Evolutionary conservation across 1,140 invertebrate species (phyloP).

Genomic region (Adoxophyes honmai): DNA sequence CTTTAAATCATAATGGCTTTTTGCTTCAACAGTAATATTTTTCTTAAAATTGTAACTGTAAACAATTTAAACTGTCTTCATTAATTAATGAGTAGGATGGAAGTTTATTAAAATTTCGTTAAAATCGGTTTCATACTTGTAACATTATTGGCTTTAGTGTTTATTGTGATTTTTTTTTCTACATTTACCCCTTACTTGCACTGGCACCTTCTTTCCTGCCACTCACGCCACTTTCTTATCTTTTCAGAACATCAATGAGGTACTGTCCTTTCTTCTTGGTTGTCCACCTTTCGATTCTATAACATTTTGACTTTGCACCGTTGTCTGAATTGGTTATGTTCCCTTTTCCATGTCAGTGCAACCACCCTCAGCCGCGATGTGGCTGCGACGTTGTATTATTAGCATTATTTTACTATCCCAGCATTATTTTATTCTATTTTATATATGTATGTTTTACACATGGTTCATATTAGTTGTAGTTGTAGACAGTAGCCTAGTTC

Average conservation of each 20-base stretch:
- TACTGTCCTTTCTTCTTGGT: slow-evolving; percentile 64
- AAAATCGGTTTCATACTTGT: too few relatives aligned
- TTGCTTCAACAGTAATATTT: too few relatives aligned
- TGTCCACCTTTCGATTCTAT: slow-evolving; percentile 49
- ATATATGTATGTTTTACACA: not conserved
- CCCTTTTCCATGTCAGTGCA: slow-evolving; percentile 16
- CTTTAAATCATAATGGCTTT: too few relatives aligned
- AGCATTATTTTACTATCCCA: not conserved
- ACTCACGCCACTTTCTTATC: slow-evolving; percentile 71
- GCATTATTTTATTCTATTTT: not conserved
- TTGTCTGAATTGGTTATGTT: slow-evolving; percentile 35
- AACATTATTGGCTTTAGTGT: too few relatives aligned
- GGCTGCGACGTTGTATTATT: not conserved
- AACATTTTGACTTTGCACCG: slow-evolving; percentile 52
- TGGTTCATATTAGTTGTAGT: not conserved
- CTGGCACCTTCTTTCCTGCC: slow-evolving; percentile 45
- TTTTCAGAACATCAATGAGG: slow-evolving; percentile 76
- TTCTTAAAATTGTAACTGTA: too few relatives aligned
- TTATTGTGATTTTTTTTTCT: too few relatives aligned
- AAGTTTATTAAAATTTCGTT: too few relatives aligned
- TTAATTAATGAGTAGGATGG: too few relatives aligned
- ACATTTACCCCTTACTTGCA: slow-evolving; percentile 17
- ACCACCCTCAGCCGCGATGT: not conserved
- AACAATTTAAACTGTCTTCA: too few relatives aligned
- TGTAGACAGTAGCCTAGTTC: slow-evolving; percentile 5